phyloP scores from a whole-genome alignment of 2,888 invertebrate genomes.

The Agriopis leucophaearia region DNA sequence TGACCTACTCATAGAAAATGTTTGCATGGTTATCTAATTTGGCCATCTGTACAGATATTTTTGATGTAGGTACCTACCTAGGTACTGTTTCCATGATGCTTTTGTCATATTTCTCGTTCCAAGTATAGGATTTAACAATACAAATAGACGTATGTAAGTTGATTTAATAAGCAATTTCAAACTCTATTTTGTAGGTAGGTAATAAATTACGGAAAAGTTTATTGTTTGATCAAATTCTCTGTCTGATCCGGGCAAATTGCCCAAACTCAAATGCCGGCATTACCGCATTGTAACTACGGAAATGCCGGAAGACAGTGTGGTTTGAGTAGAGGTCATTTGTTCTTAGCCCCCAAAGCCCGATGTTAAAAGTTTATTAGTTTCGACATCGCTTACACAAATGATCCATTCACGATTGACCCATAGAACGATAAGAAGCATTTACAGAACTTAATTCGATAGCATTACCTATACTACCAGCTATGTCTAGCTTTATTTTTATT shows the following conservation, averaged over 20 bases:
- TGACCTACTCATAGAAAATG: too few relatives aligned
- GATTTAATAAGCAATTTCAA: neutral
- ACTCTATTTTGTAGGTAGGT: conserved; percentile 1
- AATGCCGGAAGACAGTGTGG: conserved; percentile 15
- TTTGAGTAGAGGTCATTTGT: conserved; percentile 5
- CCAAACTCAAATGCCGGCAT: conserved; percentile 6
- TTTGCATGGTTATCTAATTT: too few relatives aligned
- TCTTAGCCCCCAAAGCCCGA: neutral
- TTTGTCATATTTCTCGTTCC: too few relatives aligned
- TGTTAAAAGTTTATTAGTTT: neutral
- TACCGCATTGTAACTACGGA: conserved; percentile 5
- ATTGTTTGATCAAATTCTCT: neutral
- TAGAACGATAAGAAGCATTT: too few relatives aligned
- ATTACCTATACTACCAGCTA: too few relatives aligned
- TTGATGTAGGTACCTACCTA: too few relatives aligned
- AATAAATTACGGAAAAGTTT: conserved; percentile 1
- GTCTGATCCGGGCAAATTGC: conserved; percentile 2
- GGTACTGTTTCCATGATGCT: too few relatives aligned
- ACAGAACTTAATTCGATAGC: too few relatives aligned
- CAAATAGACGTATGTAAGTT: neutral
- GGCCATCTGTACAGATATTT: too few relatives aligned
- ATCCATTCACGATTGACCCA: neutral
- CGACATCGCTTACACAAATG: neutral
- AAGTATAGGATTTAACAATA: too few relatives aligned
- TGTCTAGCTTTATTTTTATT: too few relatives aligned